Evolutionary conservation across 1,140 invertebrate species (phyloP).

Genomic region (Brachionus paranguensis): DNA sequence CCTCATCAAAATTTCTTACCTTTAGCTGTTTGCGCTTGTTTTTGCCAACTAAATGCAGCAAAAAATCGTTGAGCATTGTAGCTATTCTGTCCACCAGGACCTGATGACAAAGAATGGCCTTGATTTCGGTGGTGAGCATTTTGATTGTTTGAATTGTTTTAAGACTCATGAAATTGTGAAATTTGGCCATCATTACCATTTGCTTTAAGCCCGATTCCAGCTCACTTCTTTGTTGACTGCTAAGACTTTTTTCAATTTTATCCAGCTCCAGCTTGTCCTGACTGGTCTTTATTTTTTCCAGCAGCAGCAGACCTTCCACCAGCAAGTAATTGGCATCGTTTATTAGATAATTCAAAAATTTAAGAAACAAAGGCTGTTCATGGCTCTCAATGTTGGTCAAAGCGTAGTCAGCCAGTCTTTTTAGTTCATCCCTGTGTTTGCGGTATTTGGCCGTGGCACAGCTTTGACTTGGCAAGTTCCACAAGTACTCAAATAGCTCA

Average conservation of each 20-base stretch:
- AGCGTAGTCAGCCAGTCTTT: conserved; percentile 66
- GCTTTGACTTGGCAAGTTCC: conserved; percentile 69
- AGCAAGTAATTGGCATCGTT: conserved; percentile 90
- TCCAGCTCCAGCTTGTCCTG: conserved; percentile 63
- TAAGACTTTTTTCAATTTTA: conserved; percentile 56
- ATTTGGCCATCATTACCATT: conserved; percentile 73
- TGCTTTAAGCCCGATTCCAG: conserved; percentile 55
- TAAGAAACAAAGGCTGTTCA: conserved; percentile 78
- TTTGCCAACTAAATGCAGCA: conserved; percentile 69
- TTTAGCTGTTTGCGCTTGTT: conserved; percentile 58
- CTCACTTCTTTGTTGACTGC: background rate
- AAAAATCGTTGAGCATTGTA: conserved; percentile 89
- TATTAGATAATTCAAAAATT: conserved; percentile 87
- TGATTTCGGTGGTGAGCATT: conserved; percentile 72
- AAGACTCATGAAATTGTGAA: conserved; percentile 83
- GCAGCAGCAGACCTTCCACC: conserved; percentile 73
- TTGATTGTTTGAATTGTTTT: conserved; percentile 79
- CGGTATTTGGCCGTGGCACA: background rate
- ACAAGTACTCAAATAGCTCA: conserved; percentile 81
- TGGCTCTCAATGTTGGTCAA: conserved; percentile 81
- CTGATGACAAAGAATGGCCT: conserved; percentile 78
- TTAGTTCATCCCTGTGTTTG: conserved; percentile 55
- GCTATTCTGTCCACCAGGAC: conserved; percentile 87
- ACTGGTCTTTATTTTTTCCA: conserved; percentile 57
- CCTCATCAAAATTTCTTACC: conserved; percentile 77